Evolutionary conservation across 2,113 vertebrate species (phyloP).

Genomic region (Hippolais icterina): DNA sequence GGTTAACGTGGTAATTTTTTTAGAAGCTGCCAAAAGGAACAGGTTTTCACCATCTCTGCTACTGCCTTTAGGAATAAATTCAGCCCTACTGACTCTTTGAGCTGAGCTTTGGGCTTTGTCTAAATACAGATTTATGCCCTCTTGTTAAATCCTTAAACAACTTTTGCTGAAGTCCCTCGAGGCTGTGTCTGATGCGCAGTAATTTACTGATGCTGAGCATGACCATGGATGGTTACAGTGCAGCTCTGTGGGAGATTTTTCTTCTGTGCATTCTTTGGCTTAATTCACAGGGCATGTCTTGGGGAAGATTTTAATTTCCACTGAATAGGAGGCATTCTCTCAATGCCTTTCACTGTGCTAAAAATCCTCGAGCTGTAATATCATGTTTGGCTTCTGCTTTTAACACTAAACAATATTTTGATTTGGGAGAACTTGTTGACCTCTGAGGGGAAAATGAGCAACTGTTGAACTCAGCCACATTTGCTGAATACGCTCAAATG

Average conservation of each 20-base stretch:
- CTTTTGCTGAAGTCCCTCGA: background rate
- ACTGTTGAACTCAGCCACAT: background rate
- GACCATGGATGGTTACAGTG: conserved; percentile 12
- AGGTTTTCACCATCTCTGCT: background rate
- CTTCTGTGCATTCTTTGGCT: background rate
- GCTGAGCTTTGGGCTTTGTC: background rate
- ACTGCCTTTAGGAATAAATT: background rate
- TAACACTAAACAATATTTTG: background rate
- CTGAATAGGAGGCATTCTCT: background rate
- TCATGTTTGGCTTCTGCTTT: background rate
- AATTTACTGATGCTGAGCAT: background rate
- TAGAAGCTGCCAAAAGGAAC: background rate
- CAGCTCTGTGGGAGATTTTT: background rate
- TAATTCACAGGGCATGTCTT: background rate
- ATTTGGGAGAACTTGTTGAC: background rate
- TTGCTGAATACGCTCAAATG: background rate
- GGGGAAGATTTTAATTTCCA: conserved; percentile 6
- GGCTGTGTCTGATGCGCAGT: background rate
- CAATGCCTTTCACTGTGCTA: background rate
- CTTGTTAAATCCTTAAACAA: background rate
- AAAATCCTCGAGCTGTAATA: background rate
- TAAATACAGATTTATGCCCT: background rate
- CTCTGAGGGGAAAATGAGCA: background rate
- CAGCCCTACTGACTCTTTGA: background rate
- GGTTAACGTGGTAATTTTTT: background rate